Evolutionary conservation across 2,888 invertebrate genomes (phyloP).

Genomic region (Sphecodes monilicornis): DNA sequence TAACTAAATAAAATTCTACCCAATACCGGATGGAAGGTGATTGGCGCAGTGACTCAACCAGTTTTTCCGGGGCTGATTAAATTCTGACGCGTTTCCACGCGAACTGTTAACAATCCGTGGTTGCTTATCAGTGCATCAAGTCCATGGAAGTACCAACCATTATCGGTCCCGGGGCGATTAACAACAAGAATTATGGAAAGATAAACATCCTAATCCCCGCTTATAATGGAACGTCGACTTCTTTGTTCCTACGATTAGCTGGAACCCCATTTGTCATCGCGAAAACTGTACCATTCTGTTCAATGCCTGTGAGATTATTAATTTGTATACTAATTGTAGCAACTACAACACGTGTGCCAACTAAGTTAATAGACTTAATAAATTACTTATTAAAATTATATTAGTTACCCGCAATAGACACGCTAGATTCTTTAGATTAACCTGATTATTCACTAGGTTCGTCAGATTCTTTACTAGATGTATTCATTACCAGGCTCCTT

Average conservation of each 20-base stretch:
- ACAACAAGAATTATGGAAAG: not conserved
- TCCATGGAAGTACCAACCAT: conserved; percentile 18
- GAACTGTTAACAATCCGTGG: not conserved
- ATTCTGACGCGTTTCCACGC: not conserved
- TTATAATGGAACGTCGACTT: not conserved
- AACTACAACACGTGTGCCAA: not conserved
- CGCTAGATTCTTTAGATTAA: too few species aligned
- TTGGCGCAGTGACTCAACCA: not conserved
- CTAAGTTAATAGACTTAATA: too few species aligned
- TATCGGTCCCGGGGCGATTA: not conserved
- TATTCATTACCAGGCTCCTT: too few species aligned
- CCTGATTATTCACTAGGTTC: too few species aligned
- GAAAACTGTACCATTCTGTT: not conserved
- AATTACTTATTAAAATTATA: too few species aligned
- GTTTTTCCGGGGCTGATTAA: not conserved
- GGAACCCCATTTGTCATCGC: not conserved
- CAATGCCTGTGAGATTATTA: not conserved
- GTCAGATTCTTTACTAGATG: too few species aligned
- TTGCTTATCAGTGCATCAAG: not conserved
- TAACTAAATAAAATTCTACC: too few species aligned
- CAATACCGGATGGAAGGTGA: not conserved
- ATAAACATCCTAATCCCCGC: conserved; percentile 7
- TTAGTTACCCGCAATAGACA: too few species aligned
- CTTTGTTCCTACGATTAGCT: not conserved
- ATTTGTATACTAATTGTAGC: not conserved